Conservation (phyloP, 2,113 vertebrate genomes). For the Paratilapia polleni region DNA sequence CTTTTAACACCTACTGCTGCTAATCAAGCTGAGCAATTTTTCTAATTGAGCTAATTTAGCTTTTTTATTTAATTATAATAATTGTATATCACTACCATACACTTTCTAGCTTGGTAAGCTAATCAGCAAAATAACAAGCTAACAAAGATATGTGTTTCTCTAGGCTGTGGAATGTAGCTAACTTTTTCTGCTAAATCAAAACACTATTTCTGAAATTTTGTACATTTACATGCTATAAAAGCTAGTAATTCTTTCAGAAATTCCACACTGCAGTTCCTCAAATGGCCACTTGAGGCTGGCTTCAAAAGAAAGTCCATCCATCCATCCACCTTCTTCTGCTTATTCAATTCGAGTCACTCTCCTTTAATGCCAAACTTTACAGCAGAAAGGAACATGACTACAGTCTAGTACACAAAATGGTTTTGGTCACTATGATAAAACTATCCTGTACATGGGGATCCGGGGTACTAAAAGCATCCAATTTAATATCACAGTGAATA, state of each 20-base stretch:
- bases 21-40: background rate
- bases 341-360: background rate
- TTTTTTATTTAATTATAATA: background rate
- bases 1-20: background rate
- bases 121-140: background rate
- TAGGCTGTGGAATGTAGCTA: background rate
- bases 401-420: background rate
- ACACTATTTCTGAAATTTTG: background rate
- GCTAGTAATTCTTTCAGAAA: background rate
- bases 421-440: background rate
- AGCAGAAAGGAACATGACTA: background rate
- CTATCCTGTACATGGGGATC: background rate
- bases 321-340: too few relatives aligned
- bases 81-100: background rate
- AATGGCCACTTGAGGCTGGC: background rate
- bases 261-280: background rate
- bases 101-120: background rate
- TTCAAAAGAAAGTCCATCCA: background rate
- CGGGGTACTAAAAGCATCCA: background rate
- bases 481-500: background rate
- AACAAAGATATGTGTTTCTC: background rate
- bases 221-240: background rate
- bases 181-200: background rate
- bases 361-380: background rate
- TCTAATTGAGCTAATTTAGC: background rate